phyloP scores from a whole-genome alignment of 2,113 vertebrate species.

The Lipotes vexillifer region DNA sequence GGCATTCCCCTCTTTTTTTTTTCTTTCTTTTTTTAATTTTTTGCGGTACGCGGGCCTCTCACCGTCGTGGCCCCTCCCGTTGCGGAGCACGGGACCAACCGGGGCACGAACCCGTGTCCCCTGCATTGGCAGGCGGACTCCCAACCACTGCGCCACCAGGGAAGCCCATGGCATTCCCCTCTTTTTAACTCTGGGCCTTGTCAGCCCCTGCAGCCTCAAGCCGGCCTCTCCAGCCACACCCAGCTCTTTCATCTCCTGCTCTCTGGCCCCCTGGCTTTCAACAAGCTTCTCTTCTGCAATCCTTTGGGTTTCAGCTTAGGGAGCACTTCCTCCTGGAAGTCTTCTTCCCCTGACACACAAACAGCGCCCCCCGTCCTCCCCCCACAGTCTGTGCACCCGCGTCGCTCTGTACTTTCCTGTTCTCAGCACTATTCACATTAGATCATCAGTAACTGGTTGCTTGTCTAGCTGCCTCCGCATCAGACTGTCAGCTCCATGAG shows the following conservation, averaged over 20 bases:
- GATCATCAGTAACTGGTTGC: background rate
- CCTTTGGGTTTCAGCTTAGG: background rate
- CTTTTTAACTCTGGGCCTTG: background rate
- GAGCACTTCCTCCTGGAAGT: background rate
- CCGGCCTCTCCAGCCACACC: background rate
- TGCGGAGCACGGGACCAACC: no score
- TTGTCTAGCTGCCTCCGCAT: background rate
- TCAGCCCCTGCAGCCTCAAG: background rate
- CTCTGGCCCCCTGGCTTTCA: background rate
- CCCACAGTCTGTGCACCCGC: rapidly evolving
- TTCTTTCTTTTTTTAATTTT: no score
- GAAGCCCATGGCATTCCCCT: no score
- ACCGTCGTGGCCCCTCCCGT: no score
- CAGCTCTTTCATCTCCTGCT: background rate
- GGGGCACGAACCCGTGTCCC: no score
- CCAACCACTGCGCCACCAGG: no score
- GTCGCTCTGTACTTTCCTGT: background rate
- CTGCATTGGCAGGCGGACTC: no score
- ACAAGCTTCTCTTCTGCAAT: background rate
- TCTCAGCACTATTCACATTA: background rate
- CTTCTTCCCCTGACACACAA: background rate
- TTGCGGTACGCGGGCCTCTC: no score
- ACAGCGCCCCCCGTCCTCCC: background rate
- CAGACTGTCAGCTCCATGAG: background rate
- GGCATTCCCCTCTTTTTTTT: no score